Evolutionary conservation across 2,888 invertebrate species (phyloP), one percentile per base, ranked within the genome.

Genomic region (Aphodius sticticus): DNA sequence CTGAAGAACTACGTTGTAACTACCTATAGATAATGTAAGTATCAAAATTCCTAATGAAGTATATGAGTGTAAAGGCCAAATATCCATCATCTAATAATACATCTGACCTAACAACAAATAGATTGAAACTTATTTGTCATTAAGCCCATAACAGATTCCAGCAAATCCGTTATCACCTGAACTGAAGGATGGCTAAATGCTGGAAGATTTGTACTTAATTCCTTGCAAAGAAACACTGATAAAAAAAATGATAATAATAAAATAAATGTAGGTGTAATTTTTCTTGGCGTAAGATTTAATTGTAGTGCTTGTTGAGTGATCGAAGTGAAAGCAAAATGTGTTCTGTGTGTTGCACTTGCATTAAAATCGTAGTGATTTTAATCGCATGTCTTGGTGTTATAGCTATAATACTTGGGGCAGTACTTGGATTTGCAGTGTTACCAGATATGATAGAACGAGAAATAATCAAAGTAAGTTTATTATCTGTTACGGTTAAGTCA

Each of bases 351-450:
- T 74, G 37, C 37, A 74, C 74, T 74, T 74, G 53, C 53, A 7
- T 53, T 35, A 74, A 36, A 35, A 36, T 74, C 15, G 37, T 74
- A n/a, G 74, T 37, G 35, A 36, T 35, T 35, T n/a, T 74, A 26
- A 74, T 74, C 0, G 26, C 74, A 36, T 35, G 35, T 9, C 36
- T 76, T 35, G 76, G 76, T 26, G 69, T 76, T 69, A 69, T 69
- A 69, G 35, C 70, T 12, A 76, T 76, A n/a, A 69, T 76, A 12
- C n/a, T 76, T 12, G 76, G 76, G 53, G 76, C 76, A 16, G 69
- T 76, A 16, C 26, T 76, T n/a, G 76, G 76, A 16, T 76, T 76
- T 38, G 76, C 70, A 6, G 76, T 76, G 26, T 69, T 76, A 14
- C 76, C 76, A 69, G 16, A 76, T 76, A 69, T 69, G 16, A 69